Conservation (phyloP, 2,113 vertebrate species). For the Protobothrops flavoviridis region DNA sequence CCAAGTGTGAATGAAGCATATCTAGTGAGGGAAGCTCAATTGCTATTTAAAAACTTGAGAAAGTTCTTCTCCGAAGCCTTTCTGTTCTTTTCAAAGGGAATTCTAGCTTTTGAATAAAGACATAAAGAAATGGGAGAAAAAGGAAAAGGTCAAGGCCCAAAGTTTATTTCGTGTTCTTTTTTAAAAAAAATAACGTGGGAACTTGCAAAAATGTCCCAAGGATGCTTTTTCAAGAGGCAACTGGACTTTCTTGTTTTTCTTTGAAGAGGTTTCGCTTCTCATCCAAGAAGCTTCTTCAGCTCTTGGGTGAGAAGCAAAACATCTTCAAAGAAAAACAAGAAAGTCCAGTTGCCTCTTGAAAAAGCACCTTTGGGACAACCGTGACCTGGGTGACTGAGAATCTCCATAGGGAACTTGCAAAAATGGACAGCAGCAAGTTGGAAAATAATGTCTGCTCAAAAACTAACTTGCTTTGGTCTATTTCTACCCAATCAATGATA, state of each 20-base stretch:
- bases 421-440: neutral
- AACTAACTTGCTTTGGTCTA: neutral
- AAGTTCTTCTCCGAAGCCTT: neutral
- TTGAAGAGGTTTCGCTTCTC: too few species aligned
- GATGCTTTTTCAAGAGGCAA: too few species aligned
- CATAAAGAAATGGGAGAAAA: neutral
- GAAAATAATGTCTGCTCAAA: neutral
- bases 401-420: neutral
- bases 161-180: neutral
- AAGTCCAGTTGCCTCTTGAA: too few species aligned
- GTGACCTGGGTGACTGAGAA: too few species aligned
- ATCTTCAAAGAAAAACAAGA: too few species aligned
- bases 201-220: neutral
- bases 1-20: neutral
- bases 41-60: neutral
- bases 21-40: neutral
- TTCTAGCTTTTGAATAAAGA: neutral
- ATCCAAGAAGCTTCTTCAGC: too few species aligned
- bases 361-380: too few species aligned
- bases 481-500: neutral
- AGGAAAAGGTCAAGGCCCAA: neutral
- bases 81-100: neutral
- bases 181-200: neutral
- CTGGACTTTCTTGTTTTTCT: too few species aligned
- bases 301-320: too few species aligned